Percentiles rank a stretch among this genome's conserved stretches.
phyloP scores from a whole-genome alignment of 2,888 invertebrate species.

The Eristalis pertinax region DNA sequence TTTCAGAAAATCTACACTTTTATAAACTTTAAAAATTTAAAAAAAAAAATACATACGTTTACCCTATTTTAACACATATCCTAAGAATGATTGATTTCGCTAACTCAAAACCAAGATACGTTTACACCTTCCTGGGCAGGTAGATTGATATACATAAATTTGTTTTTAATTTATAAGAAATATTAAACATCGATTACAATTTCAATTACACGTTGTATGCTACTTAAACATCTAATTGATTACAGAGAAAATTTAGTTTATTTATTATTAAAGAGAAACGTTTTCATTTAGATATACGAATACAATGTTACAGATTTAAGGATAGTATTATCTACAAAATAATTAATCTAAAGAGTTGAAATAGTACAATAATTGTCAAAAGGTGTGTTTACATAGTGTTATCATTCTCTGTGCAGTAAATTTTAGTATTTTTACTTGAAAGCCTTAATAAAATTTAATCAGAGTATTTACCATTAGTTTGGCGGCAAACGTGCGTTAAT shows the following conservation, averaged over 20 bases:
- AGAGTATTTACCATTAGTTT: background rate
- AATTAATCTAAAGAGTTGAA: slow-evolving; percentile 28
- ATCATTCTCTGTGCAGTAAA: slow-evolving; percentile 57
- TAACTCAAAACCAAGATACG: background rate
- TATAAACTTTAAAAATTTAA: slow-evolving; percentile 13
- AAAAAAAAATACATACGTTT: background rate
- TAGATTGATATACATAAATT: slow-evolving; percentile 64
- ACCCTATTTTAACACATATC: slow-evolving; percentile 19
- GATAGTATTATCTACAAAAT: slow-evolving; percentile 37
- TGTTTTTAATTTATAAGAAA: background rate
- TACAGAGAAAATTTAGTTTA: slow-evolving; percentile 1
- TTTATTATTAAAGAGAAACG: slow-evolving; percentile 6
- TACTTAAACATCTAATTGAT: slow-evolving; percentile 21
- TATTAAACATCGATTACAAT: slow-evolving; percentile 54
- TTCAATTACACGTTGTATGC: slow-evolving; percentile 4
- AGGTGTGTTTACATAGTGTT: slow-evolving; percentile 48
- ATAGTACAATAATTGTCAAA: slow-evolving; percentile 20
- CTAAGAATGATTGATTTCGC: background rate
- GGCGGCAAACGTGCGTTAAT: background rate
- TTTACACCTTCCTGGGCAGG: slow-evolving; percentile 43
- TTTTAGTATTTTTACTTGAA: background rate
- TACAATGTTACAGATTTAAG: background rate
- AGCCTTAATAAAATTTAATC: slow-evolving; percentile 40
- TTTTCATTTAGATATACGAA: slow-evolving; percentile 6
- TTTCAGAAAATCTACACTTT: slow-evolving; percentile 34